Evolutionary conservation across 2,888 invertebrate genomes (phyloP).

Genomic region (Phragmatobia fuliginosa): DNA sequence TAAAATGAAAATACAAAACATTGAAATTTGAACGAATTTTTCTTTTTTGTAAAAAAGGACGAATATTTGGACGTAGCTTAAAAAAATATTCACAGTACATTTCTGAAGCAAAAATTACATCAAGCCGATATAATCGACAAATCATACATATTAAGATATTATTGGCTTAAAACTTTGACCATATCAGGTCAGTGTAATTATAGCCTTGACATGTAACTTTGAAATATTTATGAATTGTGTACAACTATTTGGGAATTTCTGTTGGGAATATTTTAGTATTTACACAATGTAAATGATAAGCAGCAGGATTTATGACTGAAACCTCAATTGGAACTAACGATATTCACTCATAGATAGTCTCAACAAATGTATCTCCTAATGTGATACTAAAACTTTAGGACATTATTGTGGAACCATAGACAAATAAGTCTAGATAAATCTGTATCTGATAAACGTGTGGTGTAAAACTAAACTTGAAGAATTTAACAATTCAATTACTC

Average conservation of each 20-base stretch:
- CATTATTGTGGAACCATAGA: neutral
- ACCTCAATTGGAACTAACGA: neutral
- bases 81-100: conserved; percentile 22
- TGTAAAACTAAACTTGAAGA: neutral
- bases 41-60: conserved; percentile 37
- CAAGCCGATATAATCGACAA: neutral
- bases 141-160: neutral
- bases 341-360: neutral
- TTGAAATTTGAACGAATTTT: conserved; percentile 6
- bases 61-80: conserved; percentile 41
- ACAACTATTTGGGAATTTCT: neutral
- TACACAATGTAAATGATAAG: neutral
- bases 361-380: neutral
- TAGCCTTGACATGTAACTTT: neutral
- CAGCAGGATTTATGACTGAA: neutral
- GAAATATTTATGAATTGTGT: neutral
- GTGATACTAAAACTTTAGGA: neutral
- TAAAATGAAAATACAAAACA: neutral
- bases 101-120: conserved; percentile 5
- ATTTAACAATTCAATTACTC: neutral
- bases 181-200: neutral
- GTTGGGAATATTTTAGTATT: neutral
- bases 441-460: neutral
- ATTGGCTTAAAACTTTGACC: neutral
- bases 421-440: neutral